Percentiles rank a stretch among this genome's conserved stretches.
Evolutionary conservation across 1,140 invertebrate genomes (phyloP).

Genomic region (Andrena cerasifolii): DNA sequence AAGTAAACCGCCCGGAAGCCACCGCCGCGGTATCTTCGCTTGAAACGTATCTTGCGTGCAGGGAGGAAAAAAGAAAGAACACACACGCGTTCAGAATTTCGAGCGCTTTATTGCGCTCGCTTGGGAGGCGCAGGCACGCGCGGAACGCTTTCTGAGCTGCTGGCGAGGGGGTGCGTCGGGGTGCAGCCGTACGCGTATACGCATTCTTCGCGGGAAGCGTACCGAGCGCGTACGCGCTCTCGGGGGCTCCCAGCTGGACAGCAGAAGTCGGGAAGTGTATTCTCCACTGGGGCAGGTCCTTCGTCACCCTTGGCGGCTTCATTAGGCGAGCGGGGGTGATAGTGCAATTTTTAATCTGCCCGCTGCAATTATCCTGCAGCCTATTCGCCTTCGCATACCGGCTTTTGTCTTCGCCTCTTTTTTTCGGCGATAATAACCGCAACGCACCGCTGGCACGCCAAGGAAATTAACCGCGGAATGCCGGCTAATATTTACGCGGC

Average conservation of each 20-base stretch:
- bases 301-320: conserved; percentile 9
- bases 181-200: conserved; percentile 10
- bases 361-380: conserved; percentile 51
- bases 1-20: conserved; percentile 12
- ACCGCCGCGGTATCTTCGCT: background rate
- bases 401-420: conserved; percentile 53
- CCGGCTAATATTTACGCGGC: conserved; percentile 71
- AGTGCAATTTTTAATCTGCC: conserved; percentile 60
- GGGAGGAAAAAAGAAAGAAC: background rate
- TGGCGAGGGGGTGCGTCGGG: conserved; percentile 22
- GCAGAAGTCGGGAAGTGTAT: conserved; percentile 4
- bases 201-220: conserved; percentile 32
- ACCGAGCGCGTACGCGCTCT: background rate
- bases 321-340: conserved; percentile 27
- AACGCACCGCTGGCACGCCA: conserved; percentile 44
- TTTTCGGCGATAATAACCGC: conserved; percentile 44
- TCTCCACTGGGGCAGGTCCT: background rate
- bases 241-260: background rate
- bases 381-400: background rate
- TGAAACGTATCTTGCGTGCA: background rate
- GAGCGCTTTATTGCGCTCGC: conserved; percentile 35
- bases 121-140: conserved; percentile 45
- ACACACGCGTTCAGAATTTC: conserved; percentile 52
- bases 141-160: conserved; percentile 53
- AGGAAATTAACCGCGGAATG: conserved; percentile 79